Base-by-base conservation (phyloP, 2,797 vertebrate genomes). In the Sternarchorhynchus goeldii region DNA sequence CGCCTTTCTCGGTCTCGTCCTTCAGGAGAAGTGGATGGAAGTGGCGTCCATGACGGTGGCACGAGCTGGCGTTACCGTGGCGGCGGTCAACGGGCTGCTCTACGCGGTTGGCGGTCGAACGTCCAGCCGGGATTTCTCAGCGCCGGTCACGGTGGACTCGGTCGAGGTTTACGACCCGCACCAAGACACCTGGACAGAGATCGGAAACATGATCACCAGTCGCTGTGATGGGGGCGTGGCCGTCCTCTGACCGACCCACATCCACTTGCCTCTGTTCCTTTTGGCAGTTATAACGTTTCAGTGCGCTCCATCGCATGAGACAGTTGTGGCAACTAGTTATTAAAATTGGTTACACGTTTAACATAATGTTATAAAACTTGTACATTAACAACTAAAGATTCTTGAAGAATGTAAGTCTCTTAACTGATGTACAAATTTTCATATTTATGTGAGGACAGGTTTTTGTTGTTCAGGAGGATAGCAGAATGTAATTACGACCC, bases 141-240 rank as follows among this genome's bases (percentile, higher is more conserved):
- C 97, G 45, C 96, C 97, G 0, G 95, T 97, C 81, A 99, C 97
- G 0, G 93, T 96, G 86, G 97, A 99, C 87, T 96, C 96, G 1
- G 97, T 99, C 72, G 97, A 99, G 89, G 94, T 98, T 88, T 99
- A 99, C 62, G 97, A 99, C 85, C 97, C 97, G 62, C 96, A 97
- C 81, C 92, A 94, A 86, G 97, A 99, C 85, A 94, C 94, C 5
- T 99, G 97, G 97, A 97, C 94, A 25, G 96, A 97, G 90, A 95
- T 98, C 0, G 93, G 96, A 84, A 97, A 97, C 88, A 99, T 99
- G 97, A 99, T 99, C 89, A 97, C 97, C 66, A 99, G 97, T 90
- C 96, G 97, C 86, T 99, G 96, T 1, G 97, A 99, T 67, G 97
- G 96, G n/a, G 96, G 96, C 0, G 88, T 98, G 83, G 97, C 96